Evolutionary conservation across 37 sponge, comb jelly and placozoan species (phyloP), one percentile per base, ranked within the genome.

Genomic region (Diacarnus erythraeanus): DNA sequence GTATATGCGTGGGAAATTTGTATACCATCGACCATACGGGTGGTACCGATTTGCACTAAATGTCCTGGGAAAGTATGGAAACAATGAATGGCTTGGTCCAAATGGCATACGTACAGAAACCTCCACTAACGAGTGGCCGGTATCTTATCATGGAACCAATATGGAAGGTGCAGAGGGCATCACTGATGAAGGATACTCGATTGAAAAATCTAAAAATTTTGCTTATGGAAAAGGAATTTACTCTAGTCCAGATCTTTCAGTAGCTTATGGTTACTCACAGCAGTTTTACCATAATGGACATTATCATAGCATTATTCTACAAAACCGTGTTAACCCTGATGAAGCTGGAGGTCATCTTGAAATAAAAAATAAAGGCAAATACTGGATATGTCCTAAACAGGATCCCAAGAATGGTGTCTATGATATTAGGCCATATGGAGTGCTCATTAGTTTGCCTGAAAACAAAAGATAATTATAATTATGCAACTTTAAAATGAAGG

Each of bases 361-460:
- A 23, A 69, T 79, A 0, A 29, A 59, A 3, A 38, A 61, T n/a
- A 64, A 42, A 6, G n/a, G 74, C 2, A 64, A 74, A 66, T 82
- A 71, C 39, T 82, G 83, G 83, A 74, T 72, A 18, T 73, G 74
- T 63, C 74, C 83, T 0, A 74, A 74, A 35, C 73, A 82, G 10
- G 74, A 82, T 23, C 44, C 69, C 27, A 18, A 39, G 51, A 51
- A 41, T 20, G 30, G 0, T 10, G 37, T 79, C 15, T 67, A 79
- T 43, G 83, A 82, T 71, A 64, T 82, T 29, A 30, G 83, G 20
- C 83, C 83, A 63, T 82, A 82, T 64, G 77, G 77, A 27, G 59
- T 77, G 1, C 26, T 77, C 20, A 77, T 77, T 25, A 41, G 77
- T 17, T 25, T 59, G 57, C 15, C 20, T 20, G 15, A 20, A 56